Base-by-base conservation (phyloP, 2,113 vertebrate genomes). In the Bubo blakistoni region DNA sequence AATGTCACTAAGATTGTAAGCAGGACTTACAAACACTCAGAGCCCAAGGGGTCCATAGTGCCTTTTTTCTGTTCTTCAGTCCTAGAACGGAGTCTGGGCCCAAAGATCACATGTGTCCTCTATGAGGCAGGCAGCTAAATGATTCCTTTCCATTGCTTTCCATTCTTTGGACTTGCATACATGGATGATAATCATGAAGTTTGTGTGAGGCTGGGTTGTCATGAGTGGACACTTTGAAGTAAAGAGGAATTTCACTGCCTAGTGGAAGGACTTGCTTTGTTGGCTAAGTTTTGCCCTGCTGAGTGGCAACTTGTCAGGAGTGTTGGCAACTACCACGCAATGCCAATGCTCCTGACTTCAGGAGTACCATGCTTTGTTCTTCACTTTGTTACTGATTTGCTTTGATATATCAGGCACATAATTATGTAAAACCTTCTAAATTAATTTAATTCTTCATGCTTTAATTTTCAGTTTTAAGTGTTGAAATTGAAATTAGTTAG, bases 101-200 rank as follows among this genome's bases (percentile, higher is more conserved):
- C 13, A 65, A 72, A 61, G 8, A 26, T 15, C 15, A 2, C 15
- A 2, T 1, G 7, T 27, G 10, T 38, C 13, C 13, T 80, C 19
- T 34, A 18, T 52, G 22, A 78, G 15, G 6, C 15, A 57, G 26
- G 11, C 29, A 70, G 63, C 3, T 30, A 47, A 81, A 65, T 57
- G 5, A 7, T 47, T 6, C 9, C 2, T 74, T 72, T 69, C 32
- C 5, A 2, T 71, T 71, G 36, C 10, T 71, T 69, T 62, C 11
- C 2, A 0, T 25, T 6, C 1, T 52, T n/a, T n/a, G 49, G 17
- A 42, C 34, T 65, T 67, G 13, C 5, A 14, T 17, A 17, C 0
- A 0, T 18, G 10, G 17, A 42, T 40, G n/a, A 51, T 20, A 59
- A 59, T 10, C 5, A 20, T 54, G 11, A 78, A 54, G 10, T 36